Percentiles rank a stretch among this genome's conserved stretches.
Conservation (phyloP, 2,797 vertebrate species). For the Bufotes viridis region DNA sequence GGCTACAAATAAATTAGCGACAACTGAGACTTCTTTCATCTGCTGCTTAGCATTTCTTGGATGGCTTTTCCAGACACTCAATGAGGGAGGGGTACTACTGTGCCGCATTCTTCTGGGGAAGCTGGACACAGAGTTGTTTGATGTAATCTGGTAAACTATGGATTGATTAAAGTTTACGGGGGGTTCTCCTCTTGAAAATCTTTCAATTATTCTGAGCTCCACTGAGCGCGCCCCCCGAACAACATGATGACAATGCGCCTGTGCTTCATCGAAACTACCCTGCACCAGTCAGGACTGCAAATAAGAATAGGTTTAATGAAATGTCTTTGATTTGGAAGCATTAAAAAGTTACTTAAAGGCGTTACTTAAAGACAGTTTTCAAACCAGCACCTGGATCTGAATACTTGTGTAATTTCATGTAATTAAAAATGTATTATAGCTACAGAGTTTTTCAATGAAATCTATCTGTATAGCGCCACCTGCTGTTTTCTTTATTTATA, state of each 20-base stretch:
- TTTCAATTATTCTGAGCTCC: neutral
- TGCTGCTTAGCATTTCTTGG: slow-evolving; percentile 44
- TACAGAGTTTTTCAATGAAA: no score
- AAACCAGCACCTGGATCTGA: no score
- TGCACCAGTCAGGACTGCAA: neutral
- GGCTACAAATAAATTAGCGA: slow-evolving; percentile 51
- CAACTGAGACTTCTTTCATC: slow-evolving; percentile 47
- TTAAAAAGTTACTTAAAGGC: neutral
- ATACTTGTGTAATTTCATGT: no score
- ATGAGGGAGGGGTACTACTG: neutral
- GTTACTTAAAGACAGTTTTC: neutral
- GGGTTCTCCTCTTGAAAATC: slow-evolving; percentile 2
- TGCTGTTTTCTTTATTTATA: no score
- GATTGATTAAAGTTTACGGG: slow-evolving; percentile 24
- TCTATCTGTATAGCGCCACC: no score
- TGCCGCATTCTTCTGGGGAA: slow-evolving; percentile 47
- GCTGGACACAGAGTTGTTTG: slow-evolving; percentile 41
- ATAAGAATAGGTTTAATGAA: neutral
- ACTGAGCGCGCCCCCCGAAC: neutral
- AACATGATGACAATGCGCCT: slow-evolving; percentile 12
- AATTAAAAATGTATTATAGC: no score
- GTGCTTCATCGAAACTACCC: neutral
- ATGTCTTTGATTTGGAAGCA: neutral
- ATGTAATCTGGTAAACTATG: slow-evolving; percentile 26
- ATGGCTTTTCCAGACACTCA: slow-evolving; percentile 47